These are phyloP conservation scores for Parasteatoda lunata DNA, from an alignment of 2,888 invertebrate species.

Conservation along the genomic window DNA sequence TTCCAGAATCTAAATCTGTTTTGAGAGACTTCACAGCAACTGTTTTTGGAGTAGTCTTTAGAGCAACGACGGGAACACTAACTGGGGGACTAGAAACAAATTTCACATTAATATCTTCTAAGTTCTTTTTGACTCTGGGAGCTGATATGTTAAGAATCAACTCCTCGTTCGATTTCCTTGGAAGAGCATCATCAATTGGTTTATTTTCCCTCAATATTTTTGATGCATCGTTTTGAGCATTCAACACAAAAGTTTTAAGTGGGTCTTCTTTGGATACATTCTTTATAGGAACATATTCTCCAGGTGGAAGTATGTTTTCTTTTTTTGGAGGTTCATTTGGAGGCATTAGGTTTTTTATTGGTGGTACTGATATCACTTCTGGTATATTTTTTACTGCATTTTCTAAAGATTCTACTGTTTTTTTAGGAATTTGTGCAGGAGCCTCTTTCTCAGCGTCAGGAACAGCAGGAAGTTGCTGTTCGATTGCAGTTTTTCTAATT, in stretches of 20 bases:
- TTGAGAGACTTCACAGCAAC: too few species aligned
- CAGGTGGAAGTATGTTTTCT: not conserved
- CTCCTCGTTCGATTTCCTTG: not conserved
- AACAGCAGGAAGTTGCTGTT: not conserved
- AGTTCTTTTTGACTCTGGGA: not conserved
- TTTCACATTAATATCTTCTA: not conserved
- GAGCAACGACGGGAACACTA: too few species aligned
- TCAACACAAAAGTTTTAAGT: not conserved
- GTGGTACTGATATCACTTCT: not conserved
- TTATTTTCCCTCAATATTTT: not conserved
- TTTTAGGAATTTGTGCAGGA: not conserved
- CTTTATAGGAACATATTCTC: not conserved
- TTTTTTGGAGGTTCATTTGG: not conserved
- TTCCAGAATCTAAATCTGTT: too few species aligned
- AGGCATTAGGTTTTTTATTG: not conserved
- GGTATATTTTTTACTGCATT: not conserved
- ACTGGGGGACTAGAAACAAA: not conserved
- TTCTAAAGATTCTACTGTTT: not conserved
- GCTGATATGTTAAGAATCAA: conserved; percentile 14
- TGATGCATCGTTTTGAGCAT: not conserved
- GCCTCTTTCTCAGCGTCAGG: not conserved
- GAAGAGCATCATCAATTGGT: not conserved
- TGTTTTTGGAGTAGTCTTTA: too few species aligned
- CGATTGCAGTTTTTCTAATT: not conserved
- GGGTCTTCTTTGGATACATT: conserved; percentile 19